Conservation (phyloP, 1,140 invertebrate genomes). For the Orussus abietinus region DNA sequence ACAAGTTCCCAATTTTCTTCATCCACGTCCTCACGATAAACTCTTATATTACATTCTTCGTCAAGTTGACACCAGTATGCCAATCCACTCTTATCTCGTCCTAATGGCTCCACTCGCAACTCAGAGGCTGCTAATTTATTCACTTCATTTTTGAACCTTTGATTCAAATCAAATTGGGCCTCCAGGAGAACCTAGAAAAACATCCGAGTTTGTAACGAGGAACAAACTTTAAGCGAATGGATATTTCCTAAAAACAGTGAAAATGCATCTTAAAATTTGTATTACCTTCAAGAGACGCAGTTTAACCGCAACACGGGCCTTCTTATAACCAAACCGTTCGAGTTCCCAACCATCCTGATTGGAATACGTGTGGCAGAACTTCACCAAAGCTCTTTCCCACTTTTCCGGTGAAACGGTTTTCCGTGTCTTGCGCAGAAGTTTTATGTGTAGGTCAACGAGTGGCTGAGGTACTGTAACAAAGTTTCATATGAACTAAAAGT, state of each 20-base stretch:
- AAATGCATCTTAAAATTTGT: conserved; percentile 5
- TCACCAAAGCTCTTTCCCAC: conserved; percentile 87
- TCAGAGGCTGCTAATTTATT: conserved; percentile 77
- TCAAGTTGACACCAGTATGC: conserved; percentile 93
- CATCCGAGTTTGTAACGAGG: conserved; percentile 25
- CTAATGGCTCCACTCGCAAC: conserved; percentile 81
- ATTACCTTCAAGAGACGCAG: conserved; percentile 80
- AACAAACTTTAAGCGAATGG: no score
- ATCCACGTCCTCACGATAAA: conserved; percentile 93
- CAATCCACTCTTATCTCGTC: conserved; percentile 83
- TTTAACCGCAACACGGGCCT: conserved; percentile 83
- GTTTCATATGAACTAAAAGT: no score
- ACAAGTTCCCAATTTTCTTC: conserved; percentile 94
- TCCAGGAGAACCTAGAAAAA: conserved; percentile 78
- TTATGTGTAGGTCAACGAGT: conserved; percentile 82
- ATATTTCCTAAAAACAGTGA: conserved; percentile 4
- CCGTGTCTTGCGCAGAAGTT: conserved; percentile 80
- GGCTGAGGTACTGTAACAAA: conserved; percentile 69
- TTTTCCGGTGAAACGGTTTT: conserved; percentile 80
- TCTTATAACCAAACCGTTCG: conserved; percentile 93
- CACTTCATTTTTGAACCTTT: conserved; percentile 89
- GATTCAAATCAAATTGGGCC: conserved; percentile 91
- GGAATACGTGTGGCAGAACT: conserved; percentile 86
- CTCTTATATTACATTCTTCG: conserved; percentile 78
- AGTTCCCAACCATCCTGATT: conserved; percentile 94